Evolutionary conservation across 2,113 vertebrate species (phyloP).

Genomic region (Otis tarda): DNA sequence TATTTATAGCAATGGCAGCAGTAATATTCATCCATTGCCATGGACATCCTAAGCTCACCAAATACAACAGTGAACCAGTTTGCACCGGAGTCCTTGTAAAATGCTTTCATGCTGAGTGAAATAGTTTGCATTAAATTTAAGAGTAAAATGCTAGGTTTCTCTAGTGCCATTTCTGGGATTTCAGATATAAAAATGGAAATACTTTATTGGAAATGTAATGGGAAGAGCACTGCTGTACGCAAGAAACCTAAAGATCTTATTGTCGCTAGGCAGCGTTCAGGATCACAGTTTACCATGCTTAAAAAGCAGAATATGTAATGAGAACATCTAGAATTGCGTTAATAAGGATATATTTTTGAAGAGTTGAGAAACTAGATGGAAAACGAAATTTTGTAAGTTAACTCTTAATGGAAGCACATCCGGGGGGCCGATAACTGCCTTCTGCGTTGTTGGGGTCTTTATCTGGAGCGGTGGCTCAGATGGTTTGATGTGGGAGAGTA

Average conservation of each 20-base stretch:
- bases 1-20: slow-evolving; percentile 57
- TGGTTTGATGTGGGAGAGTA: background rate
- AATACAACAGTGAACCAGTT: slow-evolving; percentile 20
- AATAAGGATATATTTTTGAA: background rate
- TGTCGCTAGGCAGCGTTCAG: background rate
- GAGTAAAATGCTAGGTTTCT: slow-evolving; percentile 39
- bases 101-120: slow-evolving; percentile 7
- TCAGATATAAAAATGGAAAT: slow-evolving; percentile 40
- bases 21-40: slow-evolving; percentile 63
- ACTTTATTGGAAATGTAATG: slow-evolving; percentile 49
- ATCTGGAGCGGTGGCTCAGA: background rate
- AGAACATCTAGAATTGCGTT: background rate
- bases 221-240: slow-evolving; percentile 5
- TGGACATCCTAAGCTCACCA: slow-evolving; percentile 48
- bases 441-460: background rate
- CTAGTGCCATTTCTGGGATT: slow-evolving; percentile 6
- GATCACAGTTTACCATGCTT: background rate
- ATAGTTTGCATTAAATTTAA: slow-evolving; percentile 46
- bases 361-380: background rate
- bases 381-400: background rate
- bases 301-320: slow-evolving; percentile 24
- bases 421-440: background rate
- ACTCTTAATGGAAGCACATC: background rate
- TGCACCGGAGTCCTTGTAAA: slow-evolving; percentile 12
- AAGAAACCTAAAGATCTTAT: background rate